A percentile compares a stretch with the other conserved stretches of the same genome.
Evolutionary conservation across 2,888 invertebrate species (phyloP).

Genomic region (Lasioglossum vierecki): DNA sequence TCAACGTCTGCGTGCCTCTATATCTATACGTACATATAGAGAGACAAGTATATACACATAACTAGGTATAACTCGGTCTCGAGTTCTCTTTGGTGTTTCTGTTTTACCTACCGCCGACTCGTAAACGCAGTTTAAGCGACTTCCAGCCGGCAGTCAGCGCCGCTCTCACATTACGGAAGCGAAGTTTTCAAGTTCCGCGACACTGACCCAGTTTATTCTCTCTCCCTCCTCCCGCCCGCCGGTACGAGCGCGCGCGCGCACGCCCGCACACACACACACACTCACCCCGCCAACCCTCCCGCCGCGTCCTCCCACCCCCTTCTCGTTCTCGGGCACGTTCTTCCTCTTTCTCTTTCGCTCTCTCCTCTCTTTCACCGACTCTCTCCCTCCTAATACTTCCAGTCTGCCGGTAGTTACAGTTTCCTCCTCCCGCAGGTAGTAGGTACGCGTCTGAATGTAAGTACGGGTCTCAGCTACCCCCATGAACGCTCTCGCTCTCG

Average conservation of each 20-base stretch:
- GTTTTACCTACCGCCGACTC: constrained; percentile 79
- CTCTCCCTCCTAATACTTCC: constrained; percentile 68
- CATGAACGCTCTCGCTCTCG: constrained; percentile 79
- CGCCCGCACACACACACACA: neutral
- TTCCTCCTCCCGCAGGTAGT: constrained; percentile 73
- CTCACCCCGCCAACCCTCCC: neutral
- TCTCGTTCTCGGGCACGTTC: neutral
- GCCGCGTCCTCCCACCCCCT: neutral
- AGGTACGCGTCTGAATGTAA: constrained; percentile 76
- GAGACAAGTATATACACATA: constrained; percentile 49
- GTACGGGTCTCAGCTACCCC: constrained; percentile 58
- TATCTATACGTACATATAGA: constrained; percentile 17
- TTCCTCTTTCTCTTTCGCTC: constrained; percentile 41
- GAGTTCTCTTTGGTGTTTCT: constrained; percentile 72
- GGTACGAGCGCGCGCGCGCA: neutral
- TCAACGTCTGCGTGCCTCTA: neutral
- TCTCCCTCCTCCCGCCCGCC: constrained; percentile 33
- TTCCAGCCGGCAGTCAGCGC: constrained; percentile 73
- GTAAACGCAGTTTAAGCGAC: constrained; percentile 79
- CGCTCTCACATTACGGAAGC: constrained; percentile 82
- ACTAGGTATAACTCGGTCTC: constrained; percentile 69
- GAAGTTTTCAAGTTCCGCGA: constrained; percentile 84
- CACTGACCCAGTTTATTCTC: constrained; percentile 83
- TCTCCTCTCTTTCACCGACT: neutral
- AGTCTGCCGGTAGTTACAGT: constrained; percentile 80